Evolutionary conservation across 2,797 vertebrate genomes (phyloP).

Genomic region (Pachyuromys duprasi): DNA sequence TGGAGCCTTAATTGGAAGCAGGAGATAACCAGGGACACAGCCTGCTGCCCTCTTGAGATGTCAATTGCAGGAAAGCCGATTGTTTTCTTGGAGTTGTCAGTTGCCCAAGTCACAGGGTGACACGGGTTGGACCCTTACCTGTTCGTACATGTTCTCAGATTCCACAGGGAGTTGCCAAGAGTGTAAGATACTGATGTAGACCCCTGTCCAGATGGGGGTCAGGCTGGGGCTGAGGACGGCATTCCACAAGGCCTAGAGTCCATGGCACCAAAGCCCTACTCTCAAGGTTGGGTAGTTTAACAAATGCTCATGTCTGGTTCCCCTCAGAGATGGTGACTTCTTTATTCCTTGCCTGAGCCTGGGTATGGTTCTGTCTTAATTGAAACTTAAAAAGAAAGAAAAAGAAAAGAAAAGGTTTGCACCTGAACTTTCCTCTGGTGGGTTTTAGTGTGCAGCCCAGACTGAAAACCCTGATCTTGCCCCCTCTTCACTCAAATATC

Average conservation of each 20-base stretch:
- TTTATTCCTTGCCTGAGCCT: background rate
- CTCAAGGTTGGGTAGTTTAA: background rate
- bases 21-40: slow-evolving; percentile 65
- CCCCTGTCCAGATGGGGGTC: too few relatives aligned
- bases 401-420: background rate
- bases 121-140: background rate
- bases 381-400: background rate
- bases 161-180: background rate
- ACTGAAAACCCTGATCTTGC: background rate
- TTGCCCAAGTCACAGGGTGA: slow-evolving; percentile 42
- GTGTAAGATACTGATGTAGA: fast-evolving
- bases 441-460: background rate
- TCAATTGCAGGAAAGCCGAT: background rate
- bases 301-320: background rate
- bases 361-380: background rate
- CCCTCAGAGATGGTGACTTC: background rate
- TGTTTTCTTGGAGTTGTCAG: slow-evolving; percentile 55
- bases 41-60: slow-evolving; percentile 10
- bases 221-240: fast-evolving
- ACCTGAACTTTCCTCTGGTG: background rate
- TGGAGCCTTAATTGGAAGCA: slow-evolving; percentile 82
- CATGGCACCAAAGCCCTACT: background rate
- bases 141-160: background rate
- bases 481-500: background rate
- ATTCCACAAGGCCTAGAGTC: fast-evolving